Conservation (phyloP, 2,888 invertebrate genomes). For the Heteromyza rotundicornis region DNA sequence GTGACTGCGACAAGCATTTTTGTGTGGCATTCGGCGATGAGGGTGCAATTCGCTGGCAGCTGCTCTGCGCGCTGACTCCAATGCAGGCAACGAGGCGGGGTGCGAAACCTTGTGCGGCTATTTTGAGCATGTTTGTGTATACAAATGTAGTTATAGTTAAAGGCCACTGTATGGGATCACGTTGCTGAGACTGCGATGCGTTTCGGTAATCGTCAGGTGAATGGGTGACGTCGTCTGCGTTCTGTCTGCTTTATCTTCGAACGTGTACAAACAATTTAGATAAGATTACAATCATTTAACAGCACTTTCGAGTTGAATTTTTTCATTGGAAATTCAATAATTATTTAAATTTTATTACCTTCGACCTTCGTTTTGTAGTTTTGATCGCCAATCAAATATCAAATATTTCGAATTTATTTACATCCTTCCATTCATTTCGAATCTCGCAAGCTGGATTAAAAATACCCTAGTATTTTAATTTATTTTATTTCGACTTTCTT, state of each 20-base stretch:
- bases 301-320: too few species aligned
- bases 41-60: conserved; percentile 42
- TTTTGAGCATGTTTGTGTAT: conserved; percentile 50
- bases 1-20: conserved; percentile 52
- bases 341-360: too few species aligned
- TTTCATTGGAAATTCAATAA: too few species aligned
- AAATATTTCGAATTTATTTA: too few species aligned
- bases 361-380: too few species aligned
- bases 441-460: too few species aligned
- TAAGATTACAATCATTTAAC: too few species aligned
- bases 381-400: too few species aligned
- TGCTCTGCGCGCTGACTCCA: conserved; percentile 42
- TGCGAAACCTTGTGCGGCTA: conserved; percentile 48
- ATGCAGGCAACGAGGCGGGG: conserved; percentile 44
- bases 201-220: not conserved
- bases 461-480: too few species aligned
- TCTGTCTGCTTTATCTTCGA: not conserved
- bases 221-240: not conserved
- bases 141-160: not conserved
- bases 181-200: not conserved
- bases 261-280: not conserved
- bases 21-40: conserved; percentile 42
- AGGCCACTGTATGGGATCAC: not conserved
- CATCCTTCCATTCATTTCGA: too few species aligned
- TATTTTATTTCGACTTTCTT: too few species aligned